Evolutionary conservation across 2,797 vertebrate genomes (phyloP), one percentile per base, ranked within the genome.

Genomic region (Pangasius larnaudii): DNA sequence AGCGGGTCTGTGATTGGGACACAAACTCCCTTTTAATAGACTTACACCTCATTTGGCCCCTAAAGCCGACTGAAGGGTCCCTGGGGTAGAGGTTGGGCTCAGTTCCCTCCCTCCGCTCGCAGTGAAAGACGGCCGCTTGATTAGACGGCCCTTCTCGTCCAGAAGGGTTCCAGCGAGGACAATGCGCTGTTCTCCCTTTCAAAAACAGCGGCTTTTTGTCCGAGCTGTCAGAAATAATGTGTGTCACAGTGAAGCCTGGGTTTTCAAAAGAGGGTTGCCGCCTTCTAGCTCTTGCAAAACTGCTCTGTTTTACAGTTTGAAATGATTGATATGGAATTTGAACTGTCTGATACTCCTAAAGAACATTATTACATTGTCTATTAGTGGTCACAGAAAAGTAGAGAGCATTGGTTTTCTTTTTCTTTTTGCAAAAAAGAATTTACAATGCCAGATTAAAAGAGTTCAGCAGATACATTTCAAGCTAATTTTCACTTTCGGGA

Each of bases 41-140:
- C 96, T 97, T 97, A 96, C 94, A 97, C 96, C 94, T 97, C 96
- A 97, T 97, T 97, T 97, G 96, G 95, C 95, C 96, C 96, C 95
- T 96, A 96, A 97, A 97, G 93, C 96, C 94, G 95, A 94, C 95
- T 97, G 97, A 97, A 96, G 96, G 96, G 95, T 96, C 96, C 96
- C 94, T 92, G 93, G 91, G 91, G 90, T 91, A 89, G 80, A 39
- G 74, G 90, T 85, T 78, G 88, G 88, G 87, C 69, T 88, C 85
- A 83, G 90, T 77, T 85, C 90, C 90, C 94, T 93, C 90, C 93
- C 89, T 94, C 94, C 92, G 92, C 94, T 93, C 96, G 95, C 94
- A 94, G 94, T 95, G 95, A 95, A 95, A 96, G 95, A 94, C 93
- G 93, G 85, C 91, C 91, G 93, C 95, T 96, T 96, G 96, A 97